phyloP scores from a whole-genome alignment of 2,888 invertebrate genomes.

The Leptinotarsa rubiginosa region DNA sequence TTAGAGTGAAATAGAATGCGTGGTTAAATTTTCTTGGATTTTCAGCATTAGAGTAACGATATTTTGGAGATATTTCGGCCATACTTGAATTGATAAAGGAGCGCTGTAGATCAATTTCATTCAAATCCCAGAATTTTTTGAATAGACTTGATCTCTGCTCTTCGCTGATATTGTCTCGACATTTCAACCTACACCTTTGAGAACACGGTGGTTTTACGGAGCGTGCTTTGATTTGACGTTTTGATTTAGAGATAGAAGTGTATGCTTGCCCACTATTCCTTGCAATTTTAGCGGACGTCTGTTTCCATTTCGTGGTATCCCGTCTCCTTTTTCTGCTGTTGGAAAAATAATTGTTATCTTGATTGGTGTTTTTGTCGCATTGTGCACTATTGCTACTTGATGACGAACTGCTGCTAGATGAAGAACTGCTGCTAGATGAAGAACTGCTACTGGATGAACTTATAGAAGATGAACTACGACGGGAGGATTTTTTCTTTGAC shows the following conservation, averaged over 20 bases:
- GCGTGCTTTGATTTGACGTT: background rate
- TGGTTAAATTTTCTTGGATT: background rate
- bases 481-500: too few relatives aligned
- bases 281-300: background rate
- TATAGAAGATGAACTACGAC: background rate
- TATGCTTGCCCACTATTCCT: background rate
- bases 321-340: conserved; percentile 1
- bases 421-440: background rate
- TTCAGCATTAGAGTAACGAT: background rate
- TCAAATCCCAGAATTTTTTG: conserved; percentile 12
- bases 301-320: too few relatives aligned
- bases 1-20: conserved; percentile 6
- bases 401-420: background rate
- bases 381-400: background rate
- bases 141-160: background rate
- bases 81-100: conserved; percentile 11
- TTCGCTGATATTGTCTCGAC: background rate
- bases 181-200: conserved; percentile 1
- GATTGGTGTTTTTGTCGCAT: background rate
- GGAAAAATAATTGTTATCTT: background rate
- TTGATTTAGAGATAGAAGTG: background rate
- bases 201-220: conserved; percentile 9
- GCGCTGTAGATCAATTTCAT: conserved; percentile 8
- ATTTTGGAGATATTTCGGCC: conserved; percentile 4
- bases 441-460: background rate